phyloP scores from a whole-genome alignment of 2,113 vertebrate genomes.

The Ceyx cyanopectus region DNA sequence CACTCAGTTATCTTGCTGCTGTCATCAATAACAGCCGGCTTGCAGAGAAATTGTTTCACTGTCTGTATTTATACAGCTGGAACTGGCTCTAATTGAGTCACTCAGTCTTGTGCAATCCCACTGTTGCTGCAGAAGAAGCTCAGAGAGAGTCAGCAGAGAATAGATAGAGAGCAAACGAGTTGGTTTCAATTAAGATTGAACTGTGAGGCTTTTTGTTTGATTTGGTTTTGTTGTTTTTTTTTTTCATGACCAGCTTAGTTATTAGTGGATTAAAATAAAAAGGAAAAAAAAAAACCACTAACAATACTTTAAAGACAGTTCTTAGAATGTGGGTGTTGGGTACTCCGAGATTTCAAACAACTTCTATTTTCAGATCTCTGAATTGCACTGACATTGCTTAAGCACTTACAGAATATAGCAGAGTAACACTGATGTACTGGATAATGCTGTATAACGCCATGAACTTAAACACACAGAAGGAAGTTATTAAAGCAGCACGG shows the following conservation, averaged over 20 bases:
- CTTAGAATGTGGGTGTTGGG: background rate
- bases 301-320: background rate
- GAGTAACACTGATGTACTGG: slow-evolving; percentile 96
- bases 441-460: slow-evolving; percentile 99
- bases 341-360: background rate
- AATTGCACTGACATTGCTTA: background rate
- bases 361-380: background rate
- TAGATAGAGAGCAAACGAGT: background rate
- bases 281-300: background rate
- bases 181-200: background rate
- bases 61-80: slow-evolving; percentile 44
- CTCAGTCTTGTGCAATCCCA: slow-evolving; percentile 1
- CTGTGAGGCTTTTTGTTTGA: background rate
- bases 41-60: slow-evolving; percentile 10
- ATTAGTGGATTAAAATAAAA: background rate
- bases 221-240: background rate
- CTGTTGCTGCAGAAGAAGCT: background rate
- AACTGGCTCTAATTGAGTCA: background rate
- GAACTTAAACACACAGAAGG: slow-evolving; percentile 99
- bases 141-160: background rate
- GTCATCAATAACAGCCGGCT: background rate
- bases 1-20: background rate
- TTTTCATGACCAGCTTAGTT: background rate
- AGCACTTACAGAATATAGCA: slow-evolving; percentile 92
- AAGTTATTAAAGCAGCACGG: slow-evolving; percentile 95